Percentiles rank a stretch among this genome's conserved stretches.
Evolutionary conservation across 2,797 vertebrate genomes (phyloP).

Genomic region (Carduelis carduelis): DNA sequence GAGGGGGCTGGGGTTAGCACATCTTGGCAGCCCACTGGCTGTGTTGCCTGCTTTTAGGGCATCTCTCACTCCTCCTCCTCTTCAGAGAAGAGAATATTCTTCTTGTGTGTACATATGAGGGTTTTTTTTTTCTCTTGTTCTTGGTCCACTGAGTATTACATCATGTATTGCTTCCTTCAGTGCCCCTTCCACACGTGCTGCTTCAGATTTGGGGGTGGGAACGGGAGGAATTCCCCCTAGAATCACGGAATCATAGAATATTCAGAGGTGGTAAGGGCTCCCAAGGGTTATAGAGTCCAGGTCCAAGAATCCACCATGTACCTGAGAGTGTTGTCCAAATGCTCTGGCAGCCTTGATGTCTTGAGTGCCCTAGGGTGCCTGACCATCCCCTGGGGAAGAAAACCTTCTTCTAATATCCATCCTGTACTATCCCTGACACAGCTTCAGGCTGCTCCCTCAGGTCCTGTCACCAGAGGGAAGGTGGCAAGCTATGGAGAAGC

Average conservation of each 20-base stretch:
- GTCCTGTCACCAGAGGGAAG: not conserved
- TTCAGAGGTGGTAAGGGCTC: not conserved
- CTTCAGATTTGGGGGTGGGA: not conserved
- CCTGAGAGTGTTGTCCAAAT: not conserved
- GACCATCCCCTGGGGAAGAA: not conserved
- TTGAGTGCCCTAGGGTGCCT: not conserved
- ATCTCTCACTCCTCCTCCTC: not conserved
- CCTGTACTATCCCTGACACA: not conserved
- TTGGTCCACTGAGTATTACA: not conserved
- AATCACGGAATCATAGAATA: not conserved
- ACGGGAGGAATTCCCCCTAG: not conserved
- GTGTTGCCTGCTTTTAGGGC: not conserved
- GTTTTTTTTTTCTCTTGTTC: not conserved
- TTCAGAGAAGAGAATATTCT: not conserved
- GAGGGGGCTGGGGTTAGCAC: not conserved
- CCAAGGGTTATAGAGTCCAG: no score
- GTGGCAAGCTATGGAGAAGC: not conserved
- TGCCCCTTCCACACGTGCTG: fast-evolving
- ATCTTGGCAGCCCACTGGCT: not conserved
- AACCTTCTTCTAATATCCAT: not conserved
- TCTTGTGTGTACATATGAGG: not conserved
- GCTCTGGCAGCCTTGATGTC: not conserved
- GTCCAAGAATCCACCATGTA: not conserved
- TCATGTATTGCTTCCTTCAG: not conserved
- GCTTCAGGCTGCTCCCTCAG: not conserved